Percentiles rank a stretch among this genome's conserved stretches.
These are phyloP conservation scores for Magallana ariakensis DNA, from an alignment of 1,140 invertebrate genomes.

Conservation along the genomic window DNA sequence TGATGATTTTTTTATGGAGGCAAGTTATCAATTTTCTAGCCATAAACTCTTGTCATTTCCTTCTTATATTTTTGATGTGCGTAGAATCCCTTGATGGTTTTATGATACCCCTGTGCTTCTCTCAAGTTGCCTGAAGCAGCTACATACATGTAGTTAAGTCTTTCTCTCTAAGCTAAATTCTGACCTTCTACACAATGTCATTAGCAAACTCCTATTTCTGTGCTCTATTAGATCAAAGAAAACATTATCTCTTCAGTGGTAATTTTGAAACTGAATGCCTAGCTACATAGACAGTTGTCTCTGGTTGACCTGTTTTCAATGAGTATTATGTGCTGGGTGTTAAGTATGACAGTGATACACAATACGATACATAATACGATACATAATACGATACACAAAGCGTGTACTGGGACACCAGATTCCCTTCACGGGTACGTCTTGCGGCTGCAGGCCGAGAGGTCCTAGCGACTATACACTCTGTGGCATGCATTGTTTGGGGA, in stretches of 20 bases:
- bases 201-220: not conserved
- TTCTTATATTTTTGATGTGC: too few relatives aligned
- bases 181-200: too few relatives aligned
- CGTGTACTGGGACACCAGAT: not conserved
- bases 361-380: not conserved
- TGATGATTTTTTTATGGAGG: slow-evolving; percentile 7
- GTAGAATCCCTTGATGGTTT: too few relatives aligned
- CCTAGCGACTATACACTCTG: not conserved
- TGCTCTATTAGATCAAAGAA: not conserved
- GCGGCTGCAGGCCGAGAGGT: not conserved
- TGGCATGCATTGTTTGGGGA: slow-evolving; percentile 22
- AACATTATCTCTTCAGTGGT: not conserved
- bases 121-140: too few relatives aligned
- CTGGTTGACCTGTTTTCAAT: slow-evolving; percentile 1
- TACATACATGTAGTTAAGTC: too few relatives aligned
- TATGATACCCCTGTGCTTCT: too few relatives aligned
- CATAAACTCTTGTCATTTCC: not conserved
- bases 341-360: slow-evolving; percentile 23
- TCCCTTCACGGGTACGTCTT: not conserved
- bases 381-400: too few relatives aligned
- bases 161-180: too few relatives aligned
- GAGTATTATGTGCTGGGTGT: not conserved
- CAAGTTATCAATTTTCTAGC: slow-evolving; percentile 20
- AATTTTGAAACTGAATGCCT: not conserved
- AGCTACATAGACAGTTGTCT: not conserved